Evolutionary conservation across 1,140 invertebrate species (phyloP), one percentile per base, ranked within the genome.

Genomic region (Drosophila pseudoobscura): DNA sequence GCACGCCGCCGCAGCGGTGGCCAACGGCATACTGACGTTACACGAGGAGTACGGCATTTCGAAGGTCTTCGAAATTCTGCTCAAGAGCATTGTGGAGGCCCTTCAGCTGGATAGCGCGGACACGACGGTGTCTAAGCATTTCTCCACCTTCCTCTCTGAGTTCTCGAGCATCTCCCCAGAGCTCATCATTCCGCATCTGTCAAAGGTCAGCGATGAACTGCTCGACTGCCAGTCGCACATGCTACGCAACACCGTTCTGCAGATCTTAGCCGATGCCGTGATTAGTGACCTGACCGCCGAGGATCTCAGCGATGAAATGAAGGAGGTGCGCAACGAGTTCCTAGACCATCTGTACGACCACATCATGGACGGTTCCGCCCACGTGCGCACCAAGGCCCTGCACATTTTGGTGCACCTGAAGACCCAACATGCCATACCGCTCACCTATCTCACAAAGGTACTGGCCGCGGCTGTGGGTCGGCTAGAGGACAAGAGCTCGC

Each of bases 351-450:
- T 97, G 3, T 93, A 96, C 83, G 95, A 96, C n/a, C 97, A 98
- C 89, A 94, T 97, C 47, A 94, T 95, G 72, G 97, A 98, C 91
- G 80, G 94, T 1, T 95, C 97, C 78, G 95, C 96, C 3, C 97
- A 96, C 88, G 97, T 97, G 1, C 93, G 97, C 56, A 95, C 96
- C 46, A 96, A 95, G 92, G 94, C 95, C 2, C 92, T 97, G 20
- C 95, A 96, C 78, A 94, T 95, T 52, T 97, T 96, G 96, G 93
- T 94, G 75, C 92, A 93, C 20, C 92, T 98, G 26, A 95, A 95
- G 57, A 93, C 93, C 44, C 94, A 96, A 75, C 94, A 95, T 77
- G 95, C 95, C 54, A 93, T 97, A 20, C 96, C 97, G 0, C 91
- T 97, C 26, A 91, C 91, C 1, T 92, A 94, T 57, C 94, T 96